Evolutionary conservation across 2,113 vertebrate species (phyloP).

Genomic region (Tinamus guttatus): DNA sequence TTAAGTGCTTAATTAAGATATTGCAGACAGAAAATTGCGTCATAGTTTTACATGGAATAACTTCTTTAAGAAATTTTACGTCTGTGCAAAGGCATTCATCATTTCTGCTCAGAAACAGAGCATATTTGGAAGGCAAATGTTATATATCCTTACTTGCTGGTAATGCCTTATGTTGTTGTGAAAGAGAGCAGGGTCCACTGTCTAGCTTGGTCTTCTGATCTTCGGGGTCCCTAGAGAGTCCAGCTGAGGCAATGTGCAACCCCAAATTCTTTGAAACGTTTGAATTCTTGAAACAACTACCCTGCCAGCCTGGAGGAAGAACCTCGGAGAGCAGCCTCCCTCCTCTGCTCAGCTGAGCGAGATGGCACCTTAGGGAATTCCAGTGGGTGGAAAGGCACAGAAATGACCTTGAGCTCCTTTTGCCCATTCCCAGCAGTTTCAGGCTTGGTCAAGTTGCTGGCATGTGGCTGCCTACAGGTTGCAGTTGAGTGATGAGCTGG

Average conservation of each 20-base stretch:
- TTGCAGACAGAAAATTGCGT: neutral
- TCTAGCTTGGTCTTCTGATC: neutral
- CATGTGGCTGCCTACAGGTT: neutral
- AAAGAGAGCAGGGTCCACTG: neutral
- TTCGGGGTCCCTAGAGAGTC: neutral
- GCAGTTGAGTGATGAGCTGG: neutral
- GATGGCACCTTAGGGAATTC: neutral
- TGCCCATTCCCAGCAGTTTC: fast-evolving
- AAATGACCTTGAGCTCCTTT: neutral
- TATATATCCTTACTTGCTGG: fast-evolving
- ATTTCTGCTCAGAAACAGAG: neutral
- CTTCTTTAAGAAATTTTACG: neutral
- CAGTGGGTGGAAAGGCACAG: neutral
- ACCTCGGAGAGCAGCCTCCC: neutral
- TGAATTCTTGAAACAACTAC: neutral
- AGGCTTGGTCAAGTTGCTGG: neutral
- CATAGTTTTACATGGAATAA: neutral
- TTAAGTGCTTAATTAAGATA: neutral
- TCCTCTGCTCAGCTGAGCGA: neutral
- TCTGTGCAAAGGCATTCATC: neutral
- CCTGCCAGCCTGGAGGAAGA: neutral
- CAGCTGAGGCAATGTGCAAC: neutral
- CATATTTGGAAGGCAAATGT: neutral
- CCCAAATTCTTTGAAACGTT: neutral
- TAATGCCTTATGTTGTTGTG: neutral